Evolutionary conservation across 2,113 vertebrate species (phyloP), one percentile per base, ranked within the genome.

Genomic region (Pelodiscus sinensis): DNA sequence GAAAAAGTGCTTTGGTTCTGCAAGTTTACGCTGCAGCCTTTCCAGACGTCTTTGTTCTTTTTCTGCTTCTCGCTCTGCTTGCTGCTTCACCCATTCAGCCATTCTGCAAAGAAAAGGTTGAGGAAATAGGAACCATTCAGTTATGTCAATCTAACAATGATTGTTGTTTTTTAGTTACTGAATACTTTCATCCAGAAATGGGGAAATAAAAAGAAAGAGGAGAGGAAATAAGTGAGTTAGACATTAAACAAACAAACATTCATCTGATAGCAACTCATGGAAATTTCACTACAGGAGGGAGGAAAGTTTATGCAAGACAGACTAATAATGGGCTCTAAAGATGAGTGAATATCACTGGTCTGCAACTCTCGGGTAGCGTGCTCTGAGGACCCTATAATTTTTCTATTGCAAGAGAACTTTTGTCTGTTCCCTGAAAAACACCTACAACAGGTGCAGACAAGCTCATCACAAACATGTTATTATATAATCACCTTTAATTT

Each of bases 51-150:
- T 97, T 79, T 99, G 99, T 97, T 99, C 99, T 93, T 98, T 99
- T 56, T 99, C 99, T 0, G 99, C 99, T 94, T 99, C 99, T 0
- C 99, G 98, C 75, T 99, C 99, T 0, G 99, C 98, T 96, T 99
- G 99, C 87, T 99, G 99, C 95, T 99, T 99, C 84, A 99, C 98
- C 99, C 99, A 99, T 22, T 99, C 99, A 0, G 99, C 99, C 99
- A 99, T 99, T 83, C 99, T 99, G 87, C 60, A 52, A 9, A 2
- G 57, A 92, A 24, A n/a, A 3, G 79, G 44, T 35, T 13, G 16
- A 2, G 14, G 8, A 12, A 38, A 15, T 9, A 1, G 73, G 5
- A 85, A 18, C 0, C 1, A 3, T 31, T 3, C 27, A 58, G 79
- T 13, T 29, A 25, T 1, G 21, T 22, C n/a, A 13, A 12, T 0